Evolutionary conservation across 2,888 invertebrate species (phyloP).

Genomic region (Brachypterus glaber): DNA sequence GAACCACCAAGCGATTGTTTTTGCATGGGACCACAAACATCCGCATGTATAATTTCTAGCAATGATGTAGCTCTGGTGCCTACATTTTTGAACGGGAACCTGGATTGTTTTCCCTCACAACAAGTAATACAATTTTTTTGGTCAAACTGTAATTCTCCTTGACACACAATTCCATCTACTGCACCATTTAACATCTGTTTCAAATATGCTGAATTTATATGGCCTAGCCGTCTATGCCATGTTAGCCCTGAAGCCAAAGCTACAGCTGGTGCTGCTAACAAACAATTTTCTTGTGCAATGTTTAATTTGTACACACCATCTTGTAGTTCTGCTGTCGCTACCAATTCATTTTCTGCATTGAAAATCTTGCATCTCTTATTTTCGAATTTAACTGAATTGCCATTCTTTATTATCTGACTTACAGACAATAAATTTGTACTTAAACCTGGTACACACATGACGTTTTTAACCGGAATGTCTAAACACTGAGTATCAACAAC

Average conservation of each 20-base stretch:
- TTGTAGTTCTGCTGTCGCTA: constrained; percentile 17
- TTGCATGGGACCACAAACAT: constrained; percentile 25
- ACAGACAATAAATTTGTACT: constrained; percentile 2
- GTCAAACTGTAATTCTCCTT: not conserved
- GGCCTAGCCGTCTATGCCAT: constrained; percentile 21
- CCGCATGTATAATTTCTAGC: constrained; percentile 13
- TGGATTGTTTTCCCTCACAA: constrained; percentile 7
- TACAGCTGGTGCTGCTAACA: not conserved
- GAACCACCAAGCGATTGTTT: constrained; percentile 18
- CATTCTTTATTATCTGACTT: constrained; percentile 22
- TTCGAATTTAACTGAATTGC: constrained; percentile 21
- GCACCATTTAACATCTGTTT: constrained; percentile 12
- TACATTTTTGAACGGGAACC: constrained; percentile 18
- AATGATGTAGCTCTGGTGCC: constrained; percentile 9
- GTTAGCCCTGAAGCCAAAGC: constrained; percentile 3
- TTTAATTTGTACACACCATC: constrained; percentile 22
- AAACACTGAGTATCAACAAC: constrained; percentile 4
- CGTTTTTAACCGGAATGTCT: not conserved
- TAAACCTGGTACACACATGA: not conserved
- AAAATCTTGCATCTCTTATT: constrained; percentile 20
- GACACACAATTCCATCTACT: not conserved
- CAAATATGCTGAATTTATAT: constrained; percentile 12
- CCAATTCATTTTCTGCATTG: constrained; percentile 14
- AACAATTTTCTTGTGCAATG: not conserved
- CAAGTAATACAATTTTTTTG: constrained; percentile 3